phyloP scores from a whole-genome alignment of 2,888 invertebrate genomes.

The Petrolisthes manimaculis region DNA sequence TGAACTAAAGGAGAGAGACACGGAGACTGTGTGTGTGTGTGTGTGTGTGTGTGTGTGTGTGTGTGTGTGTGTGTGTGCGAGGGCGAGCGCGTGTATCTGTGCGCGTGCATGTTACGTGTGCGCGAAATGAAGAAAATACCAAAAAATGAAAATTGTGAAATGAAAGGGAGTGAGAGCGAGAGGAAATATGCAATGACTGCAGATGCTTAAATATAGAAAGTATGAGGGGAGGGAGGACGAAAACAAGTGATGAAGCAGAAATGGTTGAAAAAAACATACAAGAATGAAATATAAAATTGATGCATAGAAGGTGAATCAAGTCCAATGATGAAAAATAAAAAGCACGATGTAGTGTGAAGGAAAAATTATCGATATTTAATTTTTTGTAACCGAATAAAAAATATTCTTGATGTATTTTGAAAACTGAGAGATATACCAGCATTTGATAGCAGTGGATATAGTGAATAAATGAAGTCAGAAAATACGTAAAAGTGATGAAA shows the following conservation, averaged over 20 bases:
- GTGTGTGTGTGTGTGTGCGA: background rate
- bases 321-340: too few species aligned
- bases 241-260: too few species aligned
- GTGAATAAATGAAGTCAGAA: background rate
- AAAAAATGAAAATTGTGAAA: background rate
- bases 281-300: too few species aligned
- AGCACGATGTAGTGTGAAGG: too few species aligned
- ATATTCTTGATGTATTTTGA: too few species aligned
- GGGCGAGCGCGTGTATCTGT: background rate
- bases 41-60: slow-evolving; percentile 1
- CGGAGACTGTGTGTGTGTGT: background rate
- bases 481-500: background rate
- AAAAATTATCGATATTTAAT: too few species aligned
- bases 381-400: too few species aligned
- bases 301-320: too few species aligned
- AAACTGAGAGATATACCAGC: too few species aligned
- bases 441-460: background rate
- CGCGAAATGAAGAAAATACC: background rate
- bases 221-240: too few species aligned
- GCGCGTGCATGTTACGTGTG: background rate
- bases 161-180: background rate
- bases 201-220: too few species aligned
- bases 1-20: background rate
- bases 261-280: too few species aligned
- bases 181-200: background rate